Percentiles rank a stretch among this genome's conserved stretches.
These are phyloP conservation scores for Rissa tridactyla DNA, from an alignment of 2,113 vertebrate genomes.

Conservation along the genomic window DNA sequence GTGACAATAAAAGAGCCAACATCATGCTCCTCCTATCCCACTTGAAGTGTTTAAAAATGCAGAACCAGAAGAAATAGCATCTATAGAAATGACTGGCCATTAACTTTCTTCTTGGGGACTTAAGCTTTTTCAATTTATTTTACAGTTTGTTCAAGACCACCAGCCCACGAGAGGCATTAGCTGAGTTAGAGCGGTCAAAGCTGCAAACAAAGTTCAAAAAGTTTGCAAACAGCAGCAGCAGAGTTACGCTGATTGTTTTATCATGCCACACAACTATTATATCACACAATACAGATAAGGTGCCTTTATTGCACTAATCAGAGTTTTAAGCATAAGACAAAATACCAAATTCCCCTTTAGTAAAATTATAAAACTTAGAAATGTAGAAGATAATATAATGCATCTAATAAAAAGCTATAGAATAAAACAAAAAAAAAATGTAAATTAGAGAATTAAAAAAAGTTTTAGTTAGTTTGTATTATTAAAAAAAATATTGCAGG, in stretches of 20 bases:
- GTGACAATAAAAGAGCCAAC: slow-evolving; percentile 23
- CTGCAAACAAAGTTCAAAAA: background rate
- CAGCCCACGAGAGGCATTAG: background rate
- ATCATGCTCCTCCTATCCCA: background rate
- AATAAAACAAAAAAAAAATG: background rate
- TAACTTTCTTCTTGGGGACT: background rate
- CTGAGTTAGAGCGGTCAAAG: background rate
- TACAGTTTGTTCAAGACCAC: background rate
- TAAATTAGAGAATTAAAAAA: background rate
- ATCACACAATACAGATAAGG: background rate
- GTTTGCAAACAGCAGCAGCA: background rate
- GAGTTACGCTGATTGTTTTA: background rate
- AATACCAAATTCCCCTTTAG: background rate
- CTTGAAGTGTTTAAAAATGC: background rate
- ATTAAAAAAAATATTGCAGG: background rate
- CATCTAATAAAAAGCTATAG: background rate
- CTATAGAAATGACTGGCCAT: background rate
- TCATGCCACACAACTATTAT: background rate
- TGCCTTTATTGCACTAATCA: background rate
- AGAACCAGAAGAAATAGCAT: background rate
- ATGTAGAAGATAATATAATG: background rate
- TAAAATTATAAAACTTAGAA: background rate
- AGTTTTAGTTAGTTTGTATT: background rate
- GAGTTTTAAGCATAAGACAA: background rate
- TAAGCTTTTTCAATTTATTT: background rate